Evolutionary conservation across 2,888 invertebrate genomes (phyloP).

Genomic region (Itoplectis maculator): DNA sequence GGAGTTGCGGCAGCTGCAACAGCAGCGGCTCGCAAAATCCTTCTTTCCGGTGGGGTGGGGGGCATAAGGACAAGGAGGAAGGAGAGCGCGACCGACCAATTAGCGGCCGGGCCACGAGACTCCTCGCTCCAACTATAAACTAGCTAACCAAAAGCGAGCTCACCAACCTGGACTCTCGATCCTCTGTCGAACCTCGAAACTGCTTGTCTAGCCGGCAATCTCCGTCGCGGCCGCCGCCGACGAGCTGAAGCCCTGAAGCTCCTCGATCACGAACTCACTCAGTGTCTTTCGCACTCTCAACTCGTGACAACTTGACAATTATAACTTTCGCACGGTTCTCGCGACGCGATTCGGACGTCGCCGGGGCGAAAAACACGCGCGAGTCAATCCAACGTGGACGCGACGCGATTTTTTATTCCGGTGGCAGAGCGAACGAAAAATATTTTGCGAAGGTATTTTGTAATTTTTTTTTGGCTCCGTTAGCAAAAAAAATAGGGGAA

Average conservation of each 20-base stretch:
- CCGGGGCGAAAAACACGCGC: neutral
- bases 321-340: no score
- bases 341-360: no score
- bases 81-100: slow-evolving; percentile 13
- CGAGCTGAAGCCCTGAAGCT: no score
- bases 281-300: slow-evolving; percentile 26
- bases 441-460: no score
- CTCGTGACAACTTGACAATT: neutral
- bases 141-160: neutral
- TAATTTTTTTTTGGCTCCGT: neutral
- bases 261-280: slow-evolving; percentile 39
- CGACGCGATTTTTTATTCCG: slow-evolving; percentile 11
- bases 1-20: neutral
- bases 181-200: slow-evolving; percentile 53
- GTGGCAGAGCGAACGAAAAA: neutral
- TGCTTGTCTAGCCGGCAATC: slow-evolving; percentile 33
- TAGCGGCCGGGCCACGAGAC: slow-evolving; percentile 1
- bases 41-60: neutral
- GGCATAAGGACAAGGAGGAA: no score
- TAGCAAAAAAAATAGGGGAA: no score
- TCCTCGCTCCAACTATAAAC: slow-evolving; percentile 21
- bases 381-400: neutral
- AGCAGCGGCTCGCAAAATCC: neutral
- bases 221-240: neutral
- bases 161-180: slow-evolving; percentile 62